Evolutionary conservation across 2,888 invertebrate genomes (phyloP).

Genomic region (Microplitis manilae): DNA sequence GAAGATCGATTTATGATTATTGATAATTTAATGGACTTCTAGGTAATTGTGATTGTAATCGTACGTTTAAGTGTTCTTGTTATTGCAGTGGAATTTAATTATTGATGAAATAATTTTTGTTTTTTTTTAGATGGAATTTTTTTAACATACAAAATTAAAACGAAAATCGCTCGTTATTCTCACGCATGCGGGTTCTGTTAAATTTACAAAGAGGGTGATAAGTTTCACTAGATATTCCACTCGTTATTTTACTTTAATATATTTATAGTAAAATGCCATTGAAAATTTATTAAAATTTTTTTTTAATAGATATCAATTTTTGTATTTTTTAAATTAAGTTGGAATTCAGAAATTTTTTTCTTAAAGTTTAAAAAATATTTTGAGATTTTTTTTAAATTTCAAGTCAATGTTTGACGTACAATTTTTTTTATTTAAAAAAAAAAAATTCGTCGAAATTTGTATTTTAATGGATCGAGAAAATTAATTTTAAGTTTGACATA

Average conservation of each 20-base stretch:
- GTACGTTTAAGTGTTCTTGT: background rate
- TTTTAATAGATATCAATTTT: too few species aligned
- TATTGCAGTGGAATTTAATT: background rate
- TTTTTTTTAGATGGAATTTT: background rate
- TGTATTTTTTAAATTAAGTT: too few species aligned
- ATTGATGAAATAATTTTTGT: background rate
- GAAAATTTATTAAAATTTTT: background rate
- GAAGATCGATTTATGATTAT: too few species aligned
- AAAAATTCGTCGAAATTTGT: too few species aligned
- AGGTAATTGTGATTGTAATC: too few species aligned
- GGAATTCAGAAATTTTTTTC: background rate
- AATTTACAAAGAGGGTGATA: conserved; percentile 33
- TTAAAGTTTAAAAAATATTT: too few species aligned
- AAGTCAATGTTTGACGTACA: too few species aligned
- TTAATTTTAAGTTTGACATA: too few species aligned
- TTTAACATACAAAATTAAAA: conserved; percentile 40
- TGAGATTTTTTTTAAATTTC: too few species aligned
- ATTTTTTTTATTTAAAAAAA: too few species aligned
- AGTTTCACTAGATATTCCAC: conserved; percentile 41
- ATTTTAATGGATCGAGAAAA: too few species aligned
- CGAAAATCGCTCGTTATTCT: conserved; percentile 68
- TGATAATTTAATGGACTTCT: too few species aligned
- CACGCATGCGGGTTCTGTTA: conserved; percentile 61
- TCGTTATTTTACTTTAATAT: background rate
- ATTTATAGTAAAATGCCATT: background rate